Evolutionary conservation across 2,113 vertebrate species (phyloP).

Genomic region (Sylvietta virens): DNA sequence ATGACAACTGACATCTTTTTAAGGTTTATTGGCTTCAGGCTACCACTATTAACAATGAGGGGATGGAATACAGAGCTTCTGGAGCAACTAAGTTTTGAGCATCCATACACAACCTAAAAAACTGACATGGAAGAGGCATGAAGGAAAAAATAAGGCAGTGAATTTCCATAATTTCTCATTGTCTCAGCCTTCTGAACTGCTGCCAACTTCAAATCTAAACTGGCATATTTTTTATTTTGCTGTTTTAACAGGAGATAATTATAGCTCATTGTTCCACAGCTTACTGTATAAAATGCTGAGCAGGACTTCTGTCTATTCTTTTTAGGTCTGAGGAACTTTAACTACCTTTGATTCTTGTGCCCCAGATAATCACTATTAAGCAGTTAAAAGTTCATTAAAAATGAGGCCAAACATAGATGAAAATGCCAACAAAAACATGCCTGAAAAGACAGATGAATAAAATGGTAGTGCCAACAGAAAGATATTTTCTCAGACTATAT

Average conservation of each 20-base stretch:
- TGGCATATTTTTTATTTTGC: constrained; percentile 35
- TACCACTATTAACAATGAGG: not conserved
- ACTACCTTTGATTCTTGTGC: constrained; percentile 20
- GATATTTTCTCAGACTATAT: not conserved
- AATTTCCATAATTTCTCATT: constrained; percentile 26
- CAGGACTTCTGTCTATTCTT: constrained; percentile 36
- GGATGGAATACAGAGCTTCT: not conserved
- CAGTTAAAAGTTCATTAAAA: constrained; percentile 41
- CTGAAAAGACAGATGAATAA: constrained; percentile 17
- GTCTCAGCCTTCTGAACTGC: not conserved
- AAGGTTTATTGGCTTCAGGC: not conserved
- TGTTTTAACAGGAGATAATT: constrained; percentile 35
- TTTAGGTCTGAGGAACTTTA: constrained; percentile 3
- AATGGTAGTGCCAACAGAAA: constrained; percentile 9
- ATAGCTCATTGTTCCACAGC: constrained; percentile 37
- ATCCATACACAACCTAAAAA: not conserved
- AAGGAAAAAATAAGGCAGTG: not conserved
- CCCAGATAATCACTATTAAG: constrained; percentile 1
- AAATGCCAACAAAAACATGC: constrained; percentile 54
- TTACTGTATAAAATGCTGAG: constrained; percentile 38
- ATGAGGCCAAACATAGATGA: not conserved
- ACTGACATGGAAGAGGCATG: not conserved
- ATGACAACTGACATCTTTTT: not conserved
- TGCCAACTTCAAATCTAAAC: constrained; percentile 14
- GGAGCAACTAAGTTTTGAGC: not conserved